phyloP scores from a whole-genome alignment of 1,140 invertebrate species.

The Orchestia grillus region DNA sequence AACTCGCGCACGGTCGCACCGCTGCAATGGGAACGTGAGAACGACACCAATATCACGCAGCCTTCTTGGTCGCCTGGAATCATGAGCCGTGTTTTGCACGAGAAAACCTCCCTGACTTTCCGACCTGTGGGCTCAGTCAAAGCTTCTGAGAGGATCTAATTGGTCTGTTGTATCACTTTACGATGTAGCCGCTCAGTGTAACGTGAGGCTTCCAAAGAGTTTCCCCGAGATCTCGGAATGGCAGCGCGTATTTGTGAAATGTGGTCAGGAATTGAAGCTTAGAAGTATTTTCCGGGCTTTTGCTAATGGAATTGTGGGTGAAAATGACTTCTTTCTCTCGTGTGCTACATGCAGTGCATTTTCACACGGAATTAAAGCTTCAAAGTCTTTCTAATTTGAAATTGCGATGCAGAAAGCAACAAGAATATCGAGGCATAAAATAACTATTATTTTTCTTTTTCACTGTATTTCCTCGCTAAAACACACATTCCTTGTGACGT shows the following conservation, averaged over 20 bases:
- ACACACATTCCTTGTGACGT: too few species aligned
- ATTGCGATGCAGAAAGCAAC: too few species aligned
- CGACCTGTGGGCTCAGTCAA: background rate
- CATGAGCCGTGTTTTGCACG: background rate
- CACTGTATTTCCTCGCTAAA: too few species aligned
- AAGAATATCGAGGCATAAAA: too few species aligned
- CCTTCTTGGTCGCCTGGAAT: background rate
- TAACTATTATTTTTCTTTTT: too few species aligned
- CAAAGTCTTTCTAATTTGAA: background rate
- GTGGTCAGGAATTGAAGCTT: background rate
- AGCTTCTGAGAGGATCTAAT: background rate
- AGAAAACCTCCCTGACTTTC: background rate
- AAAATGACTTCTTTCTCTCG: background rate
- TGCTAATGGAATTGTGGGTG: background rate
- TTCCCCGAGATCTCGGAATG: background rate
- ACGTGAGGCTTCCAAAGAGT: background rate
- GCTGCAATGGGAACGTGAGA: too few species aligned
- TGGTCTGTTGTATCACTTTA: background rate
- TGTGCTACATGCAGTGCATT: background rate
- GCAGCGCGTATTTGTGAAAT: background rate
- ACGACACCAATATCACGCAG: too few species aligned
- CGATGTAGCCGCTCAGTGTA: background rate
- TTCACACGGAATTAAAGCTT: background rate
- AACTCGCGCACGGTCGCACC: too few species aligned
- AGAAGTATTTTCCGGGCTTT: background rate